Conservation (phyloP, 2,113 vertebrate species). For the Proterorhinus semilunaris region DNA sequence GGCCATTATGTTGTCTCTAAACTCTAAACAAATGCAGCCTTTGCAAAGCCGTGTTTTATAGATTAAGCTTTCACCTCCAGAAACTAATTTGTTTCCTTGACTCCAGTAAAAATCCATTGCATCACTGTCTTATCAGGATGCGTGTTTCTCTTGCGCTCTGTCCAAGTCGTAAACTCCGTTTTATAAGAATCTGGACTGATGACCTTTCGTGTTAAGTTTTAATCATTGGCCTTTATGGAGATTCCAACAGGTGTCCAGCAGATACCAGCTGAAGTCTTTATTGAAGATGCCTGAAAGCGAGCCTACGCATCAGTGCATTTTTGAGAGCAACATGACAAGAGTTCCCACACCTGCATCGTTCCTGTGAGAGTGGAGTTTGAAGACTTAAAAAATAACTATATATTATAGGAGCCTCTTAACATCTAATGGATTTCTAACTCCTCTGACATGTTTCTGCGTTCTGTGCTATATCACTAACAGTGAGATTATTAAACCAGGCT, state of each 20-base stretch:
- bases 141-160: conserved; percentile 24
- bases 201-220: conserved; percentile 21
- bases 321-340: conserved; percentile 1
- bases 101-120: conserved; percentile 5
- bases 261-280: neutral
- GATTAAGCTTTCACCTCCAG: conserved; percentile 8
- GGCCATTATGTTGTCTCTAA: no score
- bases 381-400: no score
- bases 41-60: neutral
- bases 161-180: conserved; percentile 37
- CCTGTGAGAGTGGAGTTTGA: no score
- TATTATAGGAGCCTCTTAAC: no score
- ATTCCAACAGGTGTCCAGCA: conserved; percentile 47
- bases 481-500: neutral
- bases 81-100: conserved; percentile 25
- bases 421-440: no score
- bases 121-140: conserved; percentile 2
- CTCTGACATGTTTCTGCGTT: neutral
- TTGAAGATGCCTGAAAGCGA: conserved; percentile 3
- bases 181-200: conserved; percentile 17
- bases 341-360: neutral
- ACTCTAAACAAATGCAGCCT: neutral
- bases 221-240: conserved; percentile 12
- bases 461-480: neutral
- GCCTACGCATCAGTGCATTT: neutral